Conservation (phyloP, 2,888 invertebrate genomes). For the Drosophila percnosoma region DNA sequence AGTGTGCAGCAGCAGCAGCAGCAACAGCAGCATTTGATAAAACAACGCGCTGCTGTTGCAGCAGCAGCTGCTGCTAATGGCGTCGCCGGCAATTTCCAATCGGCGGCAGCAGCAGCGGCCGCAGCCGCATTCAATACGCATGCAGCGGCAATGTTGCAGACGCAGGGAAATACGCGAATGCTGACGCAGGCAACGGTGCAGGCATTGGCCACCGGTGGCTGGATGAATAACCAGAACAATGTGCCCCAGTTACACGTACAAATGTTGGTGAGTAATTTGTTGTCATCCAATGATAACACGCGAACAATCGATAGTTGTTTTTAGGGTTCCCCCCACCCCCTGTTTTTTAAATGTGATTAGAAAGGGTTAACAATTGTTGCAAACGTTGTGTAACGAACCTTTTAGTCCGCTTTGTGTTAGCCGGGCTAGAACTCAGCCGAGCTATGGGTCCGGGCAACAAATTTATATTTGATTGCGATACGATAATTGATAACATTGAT, state of each 20-base stretch:
- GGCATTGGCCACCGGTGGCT: slow-evolving; percentile 81
- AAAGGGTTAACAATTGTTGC: not conserved
- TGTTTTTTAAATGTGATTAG: not conserved
- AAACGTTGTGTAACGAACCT: not conserved
- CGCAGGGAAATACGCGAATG: slow-evolving; percentile 80
- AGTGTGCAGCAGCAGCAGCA: slow-evolving; percentile 9
- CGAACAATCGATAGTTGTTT: not conserved
- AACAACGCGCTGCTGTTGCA: slow-evolving; percentile 72
- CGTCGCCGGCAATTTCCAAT: slow-evolving; percentile 53
- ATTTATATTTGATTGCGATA: no score
- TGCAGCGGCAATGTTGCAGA: slow-evolving; percentile 82
- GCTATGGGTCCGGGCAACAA: no score
- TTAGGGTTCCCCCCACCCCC: not conserved
- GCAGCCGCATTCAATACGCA: slow-evolving; percentile 77
- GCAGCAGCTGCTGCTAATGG: slow-evolving; percentile 67
- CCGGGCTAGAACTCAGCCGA: no score
- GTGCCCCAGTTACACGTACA: slow-evolving; percentile 83
- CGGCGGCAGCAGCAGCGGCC: slow-evolving; percentile 64
- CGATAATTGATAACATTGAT: no score
- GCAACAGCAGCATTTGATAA: slow-evolving; percentile 67
- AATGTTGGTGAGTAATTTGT: slow-evolving; percentile 80
- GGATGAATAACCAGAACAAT: slow-evolving; percentile 82
- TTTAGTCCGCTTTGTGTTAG: no score
- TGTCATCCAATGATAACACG: not conserved
- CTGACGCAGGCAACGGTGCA: slow-evolving; percentile 84